Evolutionary conservation across 1,140 invertebrate species (phyloP), one percentile per base, ranked within the genome.

Genomic region (Drosophila bocki): DNA sequence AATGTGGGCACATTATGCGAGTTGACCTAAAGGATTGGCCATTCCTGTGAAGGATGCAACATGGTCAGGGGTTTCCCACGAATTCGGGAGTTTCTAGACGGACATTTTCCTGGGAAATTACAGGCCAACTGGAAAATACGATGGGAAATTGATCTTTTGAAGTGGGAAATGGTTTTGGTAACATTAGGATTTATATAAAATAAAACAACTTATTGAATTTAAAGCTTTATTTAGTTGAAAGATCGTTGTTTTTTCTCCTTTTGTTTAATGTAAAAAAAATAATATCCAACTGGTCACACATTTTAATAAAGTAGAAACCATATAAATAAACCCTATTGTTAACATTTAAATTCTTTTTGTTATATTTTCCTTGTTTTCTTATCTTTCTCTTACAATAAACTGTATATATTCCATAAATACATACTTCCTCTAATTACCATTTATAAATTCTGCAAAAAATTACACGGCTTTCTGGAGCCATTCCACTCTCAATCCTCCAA

Each of bases 1-100:
- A 90, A 90, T 90, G 86, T 90, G 85, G 85, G 85, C 78, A 90
- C 86, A 90, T 90, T 90, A 90, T 90, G 78, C 67, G 56, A 62
- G 68, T 50, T 47, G 33, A 41, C 42, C 50, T 42, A 79, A 85
- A 88, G 85, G 81, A 88, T 90, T 88, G 85, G 81, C 81, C 32
- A 74, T 90, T 84, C 67, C 78, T 53, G 71, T 53, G 75, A 82
- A 90, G 85, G 85, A 81, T 45, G 41, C 22, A 0, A 44, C 13
- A 19, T 17, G 22, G 17, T n/a, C 12, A 22, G 42, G 63, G 35
- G 12, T 59, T 86, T 86, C 84, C 65, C 83, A 83, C 48, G 84
- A 86, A 86, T 33, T 57, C 32, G 56, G 74, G 61, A 75, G 70
- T 64, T 75, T 51, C 51, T 44, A 12, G 29, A n/a, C 41, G 53